phyloP scores from a whole-genome alignment of 2,888 invertebrate species.

The Oxycera nigricornis region DNA sequence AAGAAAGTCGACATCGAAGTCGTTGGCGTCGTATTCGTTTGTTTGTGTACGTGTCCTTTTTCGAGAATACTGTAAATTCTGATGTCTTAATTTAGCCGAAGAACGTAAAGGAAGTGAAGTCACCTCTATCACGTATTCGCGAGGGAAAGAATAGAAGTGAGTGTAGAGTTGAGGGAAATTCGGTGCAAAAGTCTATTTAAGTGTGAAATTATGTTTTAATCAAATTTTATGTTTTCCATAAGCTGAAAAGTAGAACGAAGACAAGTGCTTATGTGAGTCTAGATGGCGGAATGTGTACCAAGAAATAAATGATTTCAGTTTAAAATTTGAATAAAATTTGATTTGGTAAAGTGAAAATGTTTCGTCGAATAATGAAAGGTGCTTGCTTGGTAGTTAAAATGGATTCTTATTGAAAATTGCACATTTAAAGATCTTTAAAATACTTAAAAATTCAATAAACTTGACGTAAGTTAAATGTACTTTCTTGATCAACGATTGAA shows the following conservation, averaged over 20 bases:
- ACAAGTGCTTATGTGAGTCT: not conserved
- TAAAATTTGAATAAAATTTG: constrained; percentile 14
- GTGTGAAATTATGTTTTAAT: constrained; percentile 47
- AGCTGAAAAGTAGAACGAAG: not conserved
- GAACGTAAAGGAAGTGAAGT: not conserved
- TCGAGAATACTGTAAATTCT: not conserved
- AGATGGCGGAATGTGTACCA: too few relatives aligned
- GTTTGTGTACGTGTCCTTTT: not conserved
- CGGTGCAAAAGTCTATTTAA: constrained; percentile 41
- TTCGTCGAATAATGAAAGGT: too few relatives aligned
- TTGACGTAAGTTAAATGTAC: too few relatives aligned
- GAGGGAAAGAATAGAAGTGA: not conserved
- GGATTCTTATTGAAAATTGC: too few relatives aligned
- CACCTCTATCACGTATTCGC: not conserved
- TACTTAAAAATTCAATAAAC: too few relatives aligned
- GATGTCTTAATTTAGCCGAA: not conserved
- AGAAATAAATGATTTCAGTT: too few relatives aligned
- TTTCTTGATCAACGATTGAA: too few relatives aligned
- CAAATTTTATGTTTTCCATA: constrained; percentile 44
- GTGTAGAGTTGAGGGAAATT: not conserved
- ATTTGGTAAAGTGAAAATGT: not conserved
- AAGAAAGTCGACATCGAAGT: too few relatives aligned
- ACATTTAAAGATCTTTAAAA: too few relatives aligned
- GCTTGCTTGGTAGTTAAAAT: too few relatives aligned
- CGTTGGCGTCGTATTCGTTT: too few relatives aligned